These are phyloP conservation scores for Herpetotheres cachinnans DNA, from an alignment of 2,113 vertebrate genomes.

Conservation along the genomic window DNA sequence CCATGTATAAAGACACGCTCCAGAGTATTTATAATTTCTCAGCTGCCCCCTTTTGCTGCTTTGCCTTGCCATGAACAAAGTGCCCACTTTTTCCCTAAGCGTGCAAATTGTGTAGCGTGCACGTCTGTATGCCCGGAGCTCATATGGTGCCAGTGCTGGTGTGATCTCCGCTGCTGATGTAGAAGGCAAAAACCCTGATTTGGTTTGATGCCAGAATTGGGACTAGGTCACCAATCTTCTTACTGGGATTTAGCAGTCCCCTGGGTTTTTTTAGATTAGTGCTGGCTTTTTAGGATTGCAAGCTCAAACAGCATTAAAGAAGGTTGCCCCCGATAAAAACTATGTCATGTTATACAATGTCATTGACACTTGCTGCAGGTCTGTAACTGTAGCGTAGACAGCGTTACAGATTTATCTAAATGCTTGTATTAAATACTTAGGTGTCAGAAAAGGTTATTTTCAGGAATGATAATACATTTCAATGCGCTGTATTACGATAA, in stretches of 20 bases:
- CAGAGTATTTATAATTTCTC: background rate
- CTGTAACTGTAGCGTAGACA: background rate
- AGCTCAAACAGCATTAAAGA: slow-evolving; percentile 45
- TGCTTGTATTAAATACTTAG: background rate
- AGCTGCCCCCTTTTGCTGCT: background rate
- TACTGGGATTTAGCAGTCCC: slow-evolving; percentile 53
- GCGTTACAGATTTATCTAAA: background rate
- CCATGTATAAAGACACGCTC: fast-evolving
- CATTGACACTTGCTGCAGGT: background rate
- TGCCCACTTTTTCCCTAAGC: background rate
- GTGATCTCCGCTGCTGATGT: background rate
- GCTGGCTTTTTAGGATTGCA: slow-evolving; percentile 56
- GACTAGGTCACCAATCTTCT: slow-evolving; percentile 69
- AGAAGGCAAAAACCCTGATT: background rate
- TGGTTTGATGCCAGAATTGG: background rate
- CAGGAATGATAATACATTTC: background rate
- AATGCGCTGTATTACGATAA: background rate
- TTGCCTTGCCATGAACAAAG: fast-evolving
- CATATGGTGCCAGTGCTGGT: background rate
- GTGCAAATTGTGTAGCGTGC: background rate
- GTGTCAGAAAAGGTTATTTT: background rate
- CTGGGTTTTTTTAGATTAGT: slow-evolving; percentile 66
- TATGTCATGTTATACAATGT: slow-evolving; percentile 37
- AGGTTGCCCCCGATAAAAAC: slow-evolving; percentile 25
- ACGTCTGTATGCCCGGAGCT: fast-evolving